phyloP scores from a whole-genome alignment of 2,797 vertebrate species.

The Perodicticus potto region DNA sequence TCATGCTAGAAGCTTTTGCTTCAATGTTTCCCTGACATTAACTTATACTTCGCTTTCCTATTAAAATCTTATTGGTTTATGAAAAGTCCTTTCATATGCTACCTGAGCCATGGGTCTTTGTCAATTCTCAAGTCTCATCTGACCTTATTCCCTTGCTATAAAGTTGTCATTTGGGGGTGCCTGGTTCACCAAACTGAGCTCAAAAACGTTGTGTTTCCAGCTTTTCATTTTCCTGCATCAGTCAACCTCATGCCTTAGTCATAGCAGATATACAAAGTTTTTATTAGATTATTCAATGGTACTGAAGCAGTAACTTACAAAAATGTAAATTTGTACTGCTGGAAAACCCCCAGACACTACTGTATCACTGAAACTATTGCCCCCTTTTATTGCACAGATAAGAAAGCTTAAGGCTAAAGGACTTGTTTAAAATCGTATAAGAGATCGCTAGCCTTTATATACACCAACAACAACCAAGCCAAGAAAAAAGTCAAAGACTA shows the following conservation, averaged over 20 bases:
- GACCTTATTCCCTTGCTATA: background rate
- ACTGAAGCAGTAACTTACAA: conserved; percentile 1
- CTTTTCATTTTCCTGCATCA: background rate
- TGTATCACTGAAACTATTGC: background rate
- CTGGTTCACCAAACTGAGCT: background rate
- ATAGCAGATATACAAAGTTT: background rate
- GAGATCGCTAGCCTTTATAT: background rate
- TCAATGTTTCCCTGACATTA: background rate
- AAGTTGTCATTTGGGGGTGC: background rate
- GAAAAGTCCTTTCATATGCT: background rate
- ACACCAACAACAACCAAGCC: no score
- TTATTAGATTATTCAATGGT: background rate
- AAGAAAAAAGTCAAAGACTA: no score
- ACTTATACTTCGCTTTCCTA: background rate
- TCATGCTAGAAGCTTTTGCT: background rate
- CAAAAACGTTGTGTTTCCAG: background rate
- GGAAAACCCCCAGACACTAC: background rate
- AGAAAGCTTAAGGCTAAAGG: background rate
- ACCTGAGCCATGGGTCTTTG: background rate
- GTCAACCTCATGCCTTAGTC: background rate
- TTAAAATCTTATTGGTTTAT: background rate
- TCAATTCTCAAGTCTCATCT: background rate
- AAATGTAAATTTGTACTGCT: background rate
- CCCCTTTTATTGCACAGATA: background rate
- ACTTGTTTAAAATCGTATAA: conserved; percentile 1